phyloP scores from a whole-genome alignment of 2,797 vertebrate genomes.

The Gymnoscopelus microlampas region DNA sequence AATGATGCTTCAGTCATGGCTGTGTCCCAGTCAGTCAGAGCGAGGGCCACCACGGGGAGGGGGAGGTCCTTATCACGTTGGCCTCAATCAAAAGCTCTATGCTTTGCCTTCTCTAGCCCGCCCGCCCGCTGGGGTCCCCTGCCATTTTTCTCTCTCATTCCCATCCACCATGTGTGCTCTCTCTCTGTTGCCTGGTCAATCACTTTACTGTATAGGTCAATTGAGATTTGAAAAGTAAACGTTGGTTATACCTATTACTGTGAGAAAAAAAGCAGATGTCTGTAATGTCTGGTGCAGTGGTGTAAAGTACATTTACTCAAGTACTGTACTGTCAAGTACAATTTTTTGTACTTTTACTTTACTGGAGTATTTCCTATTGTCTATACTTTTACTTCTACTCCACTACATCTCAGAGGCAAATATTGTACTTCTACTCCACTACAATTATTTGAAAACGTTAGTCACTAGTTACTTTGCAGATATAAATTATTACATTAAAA shows the following conservation, averaged over 20 bases:
- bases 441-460: no score
- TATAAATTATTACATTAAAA: no score
- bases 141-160: slow-evolving; percentile 75
- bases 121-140: slow-evolving; percentile 65
- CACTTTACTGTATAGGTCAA: slow-evolving; percentile 61
- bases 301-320: no score
- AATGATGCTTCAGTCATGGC: slow-evolving; percentile 81
- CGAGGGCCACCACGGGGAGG: slow-evolving; percentile 76
- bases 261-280: slow-evolving; percentile 57
- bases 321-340: no score
- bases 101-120: slow-evolving; percentile 72
- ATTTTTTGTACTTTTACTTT: no score
- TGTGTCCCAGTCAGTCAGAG: slow-evolving; percentile 75
- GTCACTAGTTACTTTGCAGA: no score
- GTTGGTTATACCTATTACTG: slow-evolving; percentile 54
- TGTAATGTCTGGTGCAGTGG: slow-evolving; percentile 42
- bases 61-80: slow-evolving; percentile 76
- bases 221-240: slow-evolving; percentile 53
- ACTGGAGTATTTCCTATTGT: no score
- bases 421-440: no score
- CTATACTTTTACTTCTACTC: no score
- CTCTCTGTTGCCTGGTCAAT: slow-evolving; percentile 65
- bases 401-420: no score
- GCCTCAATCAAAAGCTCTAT: slow-evolving; percentile 78
- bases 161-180: slow-evolving; percentile 73